A percentile compares a stretch with the other conserved stretches of the same genome.
These are phyloP conservation scores for Amblyraja radiata DNA, from an alignment of 2,797 vertebrate species.

Conservation along the genomic window DNA sequence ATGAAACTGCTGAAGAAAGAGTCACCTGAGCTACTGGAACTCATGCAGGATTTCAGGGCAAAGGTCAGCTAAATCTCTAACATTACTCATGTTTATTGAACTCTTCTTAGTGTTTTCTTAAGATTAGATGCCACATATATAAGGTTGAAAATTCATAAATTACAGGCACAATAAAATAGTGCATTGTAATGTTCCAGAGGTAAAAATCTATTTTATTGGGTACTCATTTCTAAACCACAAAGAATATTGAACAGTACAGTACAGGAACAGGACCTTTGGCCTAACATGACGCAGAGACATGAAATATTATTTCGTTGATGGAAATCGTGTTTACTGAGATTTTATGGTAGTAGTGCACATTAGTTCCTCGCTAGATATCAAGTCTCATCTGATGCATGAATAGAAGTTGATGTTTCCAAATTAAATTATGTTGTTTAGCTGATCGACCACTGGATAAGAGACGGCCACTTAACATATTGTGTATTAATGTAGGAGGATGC, in stretches of 20 bases:
- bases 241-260: too few relatives aligned
- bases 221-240: background rate
- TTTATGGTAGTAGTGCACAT: background rate
- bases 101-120: background rate
- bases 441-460: background rate
- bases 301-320: background rate
- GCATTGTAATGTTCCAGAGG: too few relatives aligned
- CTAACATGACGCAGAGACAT: too few relatives aligned
- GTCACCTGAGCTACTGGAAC: constrained; percentile 85
- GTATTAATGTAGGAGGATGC: background rate
- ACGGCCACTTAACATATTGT: background rate
- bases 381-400: background rate
- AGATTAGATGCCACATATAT: background rate
- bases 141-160: background rate
- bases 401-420: background rate
- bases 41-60: constrained; percentile 82
- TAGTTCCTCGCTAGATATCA: background rate
- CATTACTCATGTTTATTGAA: background rate
- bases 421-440: background rate
- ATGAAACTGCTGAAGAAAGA: constrained; percentile 87
- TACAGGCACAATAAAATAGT: background rate
- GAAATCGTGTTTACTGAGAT: background rate
- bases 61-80: constrained; percentile 57
- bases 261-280: too few relatives aligned
- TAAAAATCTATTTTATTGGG: background rate